Evolutionary conservation across 2,888 invertebrate genomes (phyloP).

Genomic region (Nephrocerus scutellatus): DNA sequence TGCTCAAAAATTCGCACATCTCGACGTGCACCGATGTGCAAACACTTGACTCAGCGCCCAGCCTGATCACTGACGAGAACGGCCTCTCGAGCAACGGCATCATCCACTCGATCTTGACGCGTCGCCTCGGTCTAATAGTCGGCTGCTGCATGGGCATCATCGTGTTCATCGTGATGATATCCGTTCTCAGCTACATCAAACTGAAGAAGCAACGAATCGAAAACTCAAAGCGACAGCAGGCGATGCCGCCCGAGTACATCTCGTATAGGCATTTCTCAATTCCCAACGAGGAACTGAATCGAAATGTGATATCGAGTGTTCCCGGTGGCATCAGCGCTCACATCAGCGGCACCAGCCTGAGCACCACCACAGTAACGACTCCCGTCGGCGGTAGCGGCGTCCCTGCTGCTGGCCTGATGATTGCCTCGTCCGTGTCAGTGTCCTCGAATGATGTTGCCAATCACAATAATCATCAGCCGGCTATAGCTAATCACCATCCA

Average conservation of each 20-base stretch:
- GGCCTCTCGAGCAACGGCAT: conserved; percentile 59
- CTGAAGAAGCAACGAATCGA: conserved; percentile 70
- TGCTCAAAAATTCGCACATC: conserved; percentile 62
- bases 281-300: conserved; percentile 55
- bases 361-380: conserved; percentile 38
- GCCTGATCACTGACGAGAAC: conserved; percentile 52
- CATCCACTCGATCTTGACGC: conserved; percentile 69
- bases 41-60: conserved; percentile 65
- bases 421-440: conserved; percentile 20
- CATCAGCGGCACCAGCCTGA: conserved; percentile 44
- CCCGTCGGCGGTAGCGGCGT: conserved; percentile 8
- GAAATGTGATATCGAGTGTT: conserved; percentile 37
- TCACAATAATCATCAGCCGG: conserved; percentile 13
- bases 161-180: conserved; percentile 75
- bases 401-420: conserved; percentile 10
- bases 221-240: conserved; percentile 63
- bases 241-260: conserved; percentile 71
- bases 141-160: conserved; percentile 81
- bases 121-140: conserved; percentile 75
- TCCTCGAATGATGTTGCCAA: conserved; percentile 18
- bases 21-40: conserved; percentile 71
- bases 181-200: conserved; percentile 78
- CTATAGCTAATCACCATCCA: conserved; percentile 25
- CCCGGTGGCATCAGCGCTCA: conserved; percentile 46
- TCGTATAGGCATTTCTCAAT: conserved; percentile 69